A percentile compares a stretch with the other conserved stretches of the same genome.
Evolutionary conservation across 2,888 invertebrate genomes (phyloP).

Genomic region (Athalia rosae): DNA sequence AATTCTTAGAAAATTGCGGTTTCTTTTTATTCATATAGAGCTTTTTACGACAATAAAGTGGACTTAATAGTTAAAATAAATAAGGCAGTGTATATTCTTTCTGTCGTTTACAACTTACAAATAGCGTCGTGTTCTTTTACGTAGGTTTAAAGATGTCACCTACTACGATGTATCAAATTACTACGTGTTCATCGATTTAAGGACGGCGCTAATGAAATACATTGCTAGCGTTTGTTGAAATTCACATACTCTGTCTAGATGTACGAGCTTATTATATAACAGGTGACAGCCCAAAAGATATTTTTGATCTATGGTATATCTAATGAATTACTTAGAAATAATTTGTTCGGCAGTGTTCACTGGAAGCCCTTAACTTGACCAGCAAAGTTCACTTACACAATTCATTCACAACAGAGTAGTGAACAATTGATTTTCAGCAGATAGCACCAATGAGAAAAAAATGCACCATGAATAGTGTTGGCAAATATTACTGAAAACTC

Average conservation of each 20-base stretch:
- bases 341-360: conserved; percentile 61
- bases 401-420: conserved; percentile 45
- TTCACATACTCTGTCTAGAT: conserved; percentile 30
- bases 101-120: conserved; percentile 51
- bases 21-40: conserved; percentile 66
- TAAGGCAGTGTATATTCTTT: conserved; percentile 70
- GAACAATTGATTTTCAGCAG: conserved; percentile 41
- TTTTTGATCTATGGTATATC: neutral
- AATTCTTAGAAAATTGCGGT: conserved; percentile 47
- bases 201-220: conserved; percentile 42
- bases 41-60: conserved; percentile 65
- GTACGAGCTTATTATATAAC: neutral
- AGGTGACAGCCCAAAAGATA: neutral
- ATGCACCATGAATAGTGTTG: conserved; percentile 9
- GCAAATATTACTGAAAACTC: conserved; percentile 11
- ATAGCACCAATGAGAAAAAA: conserved; percentile 52
- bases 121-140: conserved; percentile 49
- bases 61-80: conserved; percentile 70
- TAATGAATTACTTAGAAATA: conserved; percentile 34
- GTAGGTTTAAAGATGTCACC: conserved; percentile 46
- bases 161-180: conserved; percentile 36
- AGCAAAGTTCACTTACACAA: conserved; percentile 51
- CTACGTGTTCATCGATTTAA: conserved; percentile 38
- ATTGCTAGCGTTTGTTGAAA: conserved; percentile 40
- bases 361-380: conserved; percentile 55